These are phyloP conservation scores for Glaucopsyche alexis DNA, from an alignment of 2,888 invertebrate species.

Conservation along the genomic window DNA sequence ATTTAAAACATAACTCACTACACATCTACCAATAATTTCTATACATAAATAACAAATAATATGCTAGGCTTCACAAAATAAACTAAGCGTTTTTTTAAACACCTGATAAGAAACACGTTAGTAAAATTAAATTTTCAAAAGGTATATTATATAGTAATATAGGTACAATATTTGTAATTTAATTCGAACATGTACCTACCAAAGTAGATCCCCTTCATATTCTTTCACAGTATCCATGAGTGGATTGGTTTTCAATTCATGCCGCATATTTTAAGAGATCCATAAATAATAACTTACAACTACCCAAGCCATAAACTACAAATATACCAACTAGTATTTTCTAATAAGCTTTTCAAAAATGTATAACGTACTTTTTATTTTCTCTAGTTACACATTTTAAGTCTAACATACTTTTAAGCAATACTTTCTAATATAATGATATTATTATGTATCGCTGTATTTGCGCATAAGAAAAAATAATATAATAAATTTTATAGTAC, in stretches of 20 bases:
- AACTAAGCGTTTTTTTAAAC: too few species aligned
- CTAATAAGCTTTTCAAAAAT: not conserved
- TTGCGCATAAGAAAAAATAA: constrained; percentile 28
- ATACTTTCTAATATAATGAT: not conserved
- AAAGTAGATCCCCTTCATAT: too few species aligned
- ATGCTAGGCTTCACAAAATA: too few species aligned
- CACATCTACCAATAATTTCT: not conserved
- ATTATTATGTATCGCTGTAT: not conserved
- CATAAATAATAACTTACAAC: not conserved
- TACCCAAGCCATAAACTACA: not conserved
- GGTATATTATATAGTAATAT: too few species aligned
- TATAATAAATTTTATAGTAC: not conserved
- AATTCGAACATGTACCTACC: too few species aligned
- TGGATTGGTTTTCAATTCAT: too few species aligned
- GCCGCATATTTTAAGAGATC: not conserved
- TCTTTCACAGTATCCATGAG: too few species aligned
- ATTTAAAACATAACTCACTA: not conserved
- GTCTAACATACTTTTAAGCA: not conserved
- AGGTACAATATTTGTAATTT: too few species aligned
- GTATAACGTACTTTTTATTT: not conserved
- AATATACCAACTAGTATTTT: too few species aligned
- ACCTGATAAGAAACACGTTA: too few species aligned
- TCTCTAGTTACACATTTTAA: not conserved
- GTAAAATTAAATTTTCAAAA: too few species aligned
- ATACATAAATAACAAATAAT: not conserved